Evolutionary conservation across 2,113 vertebrate genomes (phyloP), one percentile per base, ranked within the genome.

Genomic region (Phaethon lepturus): DNA sequence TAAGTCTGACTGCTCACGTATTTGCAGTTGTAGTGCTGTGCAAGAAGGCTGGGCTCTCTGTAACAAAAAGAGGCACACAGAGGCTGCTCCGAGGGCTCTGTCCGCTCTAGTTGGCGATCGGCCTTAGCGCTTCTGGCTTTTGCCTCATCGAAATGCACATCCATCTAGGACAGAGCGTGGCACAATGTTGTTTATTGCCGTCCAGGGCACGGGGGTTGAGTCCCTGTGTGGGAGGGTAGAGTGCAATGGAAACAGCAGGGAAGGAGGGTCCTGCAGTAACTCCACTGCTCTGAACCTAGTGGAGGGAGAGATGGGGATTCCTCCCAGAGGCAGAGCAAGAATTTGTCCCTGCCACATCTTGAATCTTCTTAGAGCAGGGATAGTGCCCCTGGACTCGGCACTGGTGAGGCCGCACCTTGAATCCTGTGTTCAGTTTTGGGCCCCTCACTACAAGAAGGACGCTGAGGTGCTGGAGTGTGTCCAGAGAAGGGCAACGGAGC

Each of bases 131-230:
- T 66, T 53, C 68, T 55, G 33, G 53, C 7, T 78, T 50, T 75
- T 18, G 40, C 53, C 44, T 75, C 17, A 0, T 17, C 0, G 3
- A 17, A 83, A 8, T 5, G 31, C 53, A 9, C 8, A 2, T 52
- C 14, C 5, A 33, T 11, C 13, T 33, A 44, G 60, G 66, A 40
- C 24, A n/a, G 73, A 47, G 33, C 13, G 0, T 16, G 59, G 64
- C 53, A 53, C 23, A 15, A n/a, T 38, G 50, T 42, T 44, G 35
- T 38, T 44, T 18, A 18, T 56, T 73, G 40, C 53, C 44, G 5
- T 9, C 2, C 6, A 3, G 28, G 26, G 9, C 0, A 1, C 9
- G 26, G 16, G 64, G 38, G 3, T 31, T 35, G 49, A 49, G 44
- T 35, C 33, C 55, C 25, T 25, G 20, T 20, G 44, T 1, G 2